Evolutionary conservation across 2,113 vertebrate genomes (phyloP), one percentile per base, ranked within the genome.

Genomic region (Setophaga petechia): DNA sequence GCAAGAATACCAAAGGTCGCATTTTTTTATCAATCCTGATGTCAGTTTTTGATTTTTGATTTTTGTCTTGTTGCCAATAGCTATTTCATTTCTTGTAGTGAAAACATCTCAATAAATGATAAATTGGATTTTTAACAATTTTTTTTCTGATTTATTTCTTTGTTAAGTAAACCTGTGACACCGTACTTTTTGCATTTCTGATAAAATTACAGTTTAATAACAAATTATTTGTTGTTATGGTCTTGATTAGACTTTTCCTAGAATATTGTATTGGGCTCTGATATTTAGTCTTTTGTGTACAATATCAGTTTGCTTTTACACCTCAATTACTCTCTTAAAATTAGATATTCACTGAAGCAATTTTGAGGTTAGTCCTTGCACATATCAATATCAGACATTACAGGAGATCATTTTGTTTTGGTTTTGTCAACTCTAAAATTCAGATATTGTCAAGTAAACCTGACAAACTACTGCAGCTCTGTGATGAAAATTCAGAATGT

Each of bases 401-500:
- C 9, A 55, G 17, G 49, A 74, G 5, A 43, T 27, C 0, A 52
- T 74, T 71, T 84, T 68, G 17, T 17, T 41, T 59, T 52, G 4
- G 3, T 74, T 95, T 90, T 33, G 44, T 93, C 24, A 59, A 15
- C 12, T 59, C 33, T 12, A 63, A 78, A 74, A 6, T 88, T 86
- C 35, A 89, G 76, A 12, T 69, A 93, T 66, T 10, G 8, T 69
- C 35, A 89, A 75, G 33, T 68, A 92, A 28, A 46, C 20, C 78
- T 93, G 65, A 59, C 31, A 83, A 62, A 52, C 24, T 90, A 46
- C 39, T 39, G 52, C 20, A 91, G 12, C 19, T 76, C 58, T 94
- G 15, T 89, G 15, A 72, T 57, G 33, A 91, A 96, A 92, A 86
- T 59, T 69, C n/a, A 73, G 51, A 94, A 90, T 84, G 23, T 51